These are phyloP conservation scores for Achatina immaculata DNA, from an alignment of 1,140 invertebrate species.

Conservation along the genomic window DNA sequence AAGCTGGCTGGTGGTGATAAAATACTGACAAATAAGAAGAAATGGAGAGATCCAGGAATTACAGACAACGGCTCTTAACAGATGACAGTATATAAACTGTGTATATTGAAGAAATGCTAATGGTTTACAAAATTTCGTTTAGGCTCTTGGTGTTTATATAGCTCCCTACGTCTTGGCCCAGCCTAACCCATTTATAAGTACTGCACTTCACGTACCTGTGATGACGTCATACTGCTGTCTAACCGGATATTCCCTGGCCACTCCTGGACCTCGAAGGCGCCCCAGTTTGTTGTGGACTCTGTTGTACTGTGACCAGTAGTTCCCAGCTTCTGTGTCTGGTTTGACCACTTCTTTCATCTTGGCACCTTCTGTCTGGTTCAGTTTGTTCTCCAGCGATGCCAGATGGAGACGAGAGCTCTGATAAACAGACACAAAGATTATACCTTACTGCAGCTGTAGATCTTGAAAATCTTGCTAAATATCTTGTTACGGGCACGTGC, in stretches of 20 bases:
- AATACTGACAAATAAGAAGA: no score
- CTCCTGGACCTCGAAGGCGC: slow-evolving; percentile 51
- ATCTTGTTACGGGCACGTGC: no score
- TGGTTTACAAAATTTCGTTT: background rate
- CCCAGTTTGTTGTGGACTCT: slow-evolving; percentile 60
- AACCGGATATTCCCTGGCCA: slow-evolving; percentile 46
- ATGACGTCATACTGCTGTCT: slow-evolving; percentile 57
- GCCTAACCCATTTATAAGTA: no score
- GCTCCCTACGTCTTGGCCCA: no score
- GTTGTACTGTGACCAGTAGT: slow-evolving; percentile 61
- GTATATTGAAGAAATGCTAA: background rate
- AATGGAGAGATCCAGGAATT: no score
- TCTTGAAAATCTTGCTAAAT: no score
- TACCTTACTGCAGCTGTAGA: no score
- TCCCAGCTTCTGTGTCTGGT: slow-evolving; percentile 36
- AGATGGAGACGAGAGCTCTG: slow-evolving; percentile 57
- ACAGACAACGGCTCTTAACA: no score
- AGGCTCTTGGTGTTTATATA: no score
- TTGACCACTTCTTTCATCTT: slow-evolving; percentile 48
- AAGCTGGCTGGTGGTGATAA: no score
- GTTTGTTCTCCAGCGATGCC: slow-evolving; percentile 50
- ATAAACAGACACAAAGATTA: no score
- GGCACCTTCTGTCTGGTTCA: slow-evolving; percentile 54
- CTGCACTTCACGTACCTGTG: no score
- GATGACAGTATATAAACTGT: background rate